Evolutionary conservation across 1,140 invertebrate species (phyloP), one percentile per base, ranked within the genome.

Genomic region (Hyposmocoma kahamanoa): DNA sequence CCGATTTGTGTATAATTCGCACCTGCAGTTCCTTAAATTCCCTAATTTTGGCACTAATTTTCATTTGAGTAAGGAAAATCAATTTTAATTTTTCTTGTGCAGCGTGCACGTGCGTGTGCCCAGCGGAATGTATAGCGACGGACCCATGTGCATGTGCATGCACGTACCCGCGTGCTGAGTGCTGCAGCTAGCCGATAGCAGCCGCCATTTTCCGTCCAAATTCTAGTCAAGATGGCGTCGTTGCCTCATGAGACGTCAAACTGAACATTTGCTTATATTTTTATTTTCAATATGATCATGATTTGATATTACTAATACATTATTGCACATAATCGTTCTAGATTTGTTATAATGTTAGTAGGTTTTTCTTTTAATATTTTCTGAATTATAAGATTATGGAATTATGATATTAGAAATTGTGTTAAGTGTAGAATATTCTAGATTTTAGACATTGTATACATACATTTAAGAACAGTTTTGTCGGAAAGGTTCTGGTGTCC

Each of bases 101-200:
- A 83, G 79, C 79, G 19, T 83, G 79, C 45, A 51, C 66, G 38
- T 83, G 76, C 54, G 64, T 55, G 0, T 80, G 74, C 41, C 79
- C 79, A n/a, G 62, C 76, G 15, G 57, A 72, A 47, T 83, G 79
- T 47, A 83, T 83, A 39, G 61, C 66, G 22, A 83, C 69, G 11
- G 75, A 81, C 45, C 79, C 79, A 0, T 83, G 76, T 50, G 76
- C 76, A 0, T 83, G 76, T 49, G 74, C 76, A 2, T 83, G 77
- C 41, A 66, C 50, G 10, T 83, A 75, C 65, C 79, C 79, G 1
- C 73, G 56, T 59, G 79, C 79, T 3, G 79, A 53, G 22, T 81
- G 75, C 44, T 79, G 75, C 43, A 60, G 57, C 17, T 79, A 60
- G 66, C 49, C 3, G 3, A 8, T 8, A n/a, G n/a, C n/a, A n/a